phyloP scores from a whole-genome alignment of 2,888 invertebrate genomes.

The Lathronympha strigana region DNA sequence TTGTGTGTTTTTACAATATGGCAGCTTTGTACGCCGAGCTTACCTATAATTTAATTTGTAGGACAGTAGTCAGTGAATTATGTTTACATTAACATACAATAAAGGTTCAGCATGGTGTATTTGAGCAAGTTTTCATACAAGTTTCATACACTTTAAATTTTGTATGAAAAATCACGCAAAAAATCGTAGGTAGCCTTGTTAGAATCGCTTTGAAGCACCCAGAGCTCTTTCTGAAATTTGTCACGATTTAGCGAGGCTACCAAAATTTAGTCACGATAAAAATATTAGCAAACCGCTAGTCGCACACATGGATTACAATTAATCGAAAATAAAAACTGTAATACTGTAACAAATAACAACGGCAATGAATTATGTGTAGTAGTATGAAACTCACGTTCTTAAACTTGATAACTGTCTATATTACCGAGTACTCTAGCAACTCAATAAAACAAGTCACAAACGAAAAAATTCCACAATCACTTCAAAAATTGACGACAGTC shows the following conservation, averaged over 20 bases:
- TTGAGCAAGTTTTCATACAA: slow-evolving; percentile 25
- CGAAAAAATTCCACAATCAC: background rate
- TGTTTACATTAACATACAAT: slow-evolving; percentile 19
- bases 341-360: slow-evolving; percentile 37
- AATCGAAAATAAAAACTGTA: slow-evolving; percentile 18
- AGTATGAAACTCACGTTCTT: slow-evolving; percentile 24
- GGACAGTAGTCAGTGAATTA: slow-evolving; percentile 27
- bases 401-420: slow-evolving; percentile 10
- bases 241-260: slow-evolving; percentile 6
- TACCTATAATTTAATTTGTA: slow-evolving; percentile 36
- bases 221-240: background rate
- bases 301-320: slow-evolving; percentile 23
- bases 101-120: slow-evolving; percentile 10
- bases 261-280: slow-evolving; percentile 14
- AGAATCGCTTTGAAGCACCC: slow-evolving; percentile 26
- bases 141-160: background rate
- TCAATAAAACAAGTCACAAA: slow-evolving; percentile 2
- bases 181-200: slow-evolving; percentile 8
- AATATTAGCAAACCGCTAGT: slow-evolving; percentile 24
- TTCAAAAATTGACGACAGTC: slow-evolving; percentile 37
- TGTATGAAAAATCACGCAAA: slow-evolving; percentile 19
- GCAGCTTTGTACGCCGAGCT: slow-evolving; percentile 71
- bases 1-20: slow-evolving; percentile 67
- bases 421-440: slow-evolving; percentile 13
- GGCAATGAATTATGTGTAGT: slow-evolving; percentile 27